Percentiles rank a stretch among this genome's conserved stretches.
phyloP scores from a whole-genome alignment of 2,888 invertebrate genomes.

The Phragmatobia fuliginosa region DNA sequence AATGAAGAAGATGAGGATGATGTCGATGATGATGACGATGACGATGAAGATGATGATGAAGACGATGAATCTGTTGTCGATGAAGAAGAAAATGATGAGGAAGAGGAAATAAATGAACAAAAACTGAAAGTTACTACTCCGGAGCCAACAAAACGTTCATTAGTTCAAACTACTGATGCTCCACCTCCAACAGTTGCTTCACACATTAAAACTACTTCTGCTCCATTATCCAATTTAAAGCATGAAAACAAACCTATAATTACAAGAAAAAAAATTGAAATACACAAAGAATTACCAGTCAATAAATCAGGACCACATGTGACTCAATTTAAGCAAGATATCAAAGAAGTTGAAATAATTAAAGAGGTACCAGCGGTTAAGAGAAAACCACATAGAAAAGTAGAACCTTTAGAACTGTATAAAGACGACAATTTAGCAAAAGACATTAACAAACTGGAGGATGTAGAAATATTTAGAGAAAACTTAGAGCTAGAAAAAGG shows the following conservation, averaged over 20 bases:
- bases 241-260: constrained; percentile 65
- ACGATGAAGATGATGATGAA: constrained; percentile 36
- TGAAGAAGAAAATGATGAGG: constrained; percentile 17
- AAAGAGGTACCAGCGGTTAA: constrained; percentile 68
- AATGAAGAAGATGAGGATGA: constrained; percentile 48
- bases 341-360: constrained; percentile 78
- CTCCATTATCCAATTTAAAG: constrained; percentile 55
- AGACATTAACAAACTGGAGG: constrained; percentile 76
- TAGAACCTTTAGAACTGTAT: constrained; percentile 71
- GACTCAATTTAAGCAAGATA: constrained; percentile 78
- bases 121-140: constrained; percentile 59
- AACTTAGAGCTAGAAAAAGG: constrained; percentile 68
- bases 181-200: constrained; percentile 55
- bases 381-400: constrained; percentile 63
- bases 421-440: constrained; percentile 78
- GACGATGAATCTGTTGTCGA: not conserved
- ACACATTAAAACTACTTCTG: constrained; percentile 63
- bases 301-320: constrained; percentile 72
- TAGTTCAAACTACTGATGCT: constrained; percentile 70
- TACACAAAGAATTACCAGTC: constrained; percentile 75
- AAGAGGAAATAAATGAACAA: constrained; percentile 35
- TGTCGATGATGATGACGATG: constrained; percentile 32
- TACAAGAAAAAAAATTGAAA: constrained; percentile 74
- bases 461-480: constrained; percentile 78
- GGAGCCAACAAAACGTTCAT: constrained; percentile 70